Evolutionary conservation across 2,113 vertebrate genomes (phyloP).

Genomic region (Albula goreensis): DNA sequence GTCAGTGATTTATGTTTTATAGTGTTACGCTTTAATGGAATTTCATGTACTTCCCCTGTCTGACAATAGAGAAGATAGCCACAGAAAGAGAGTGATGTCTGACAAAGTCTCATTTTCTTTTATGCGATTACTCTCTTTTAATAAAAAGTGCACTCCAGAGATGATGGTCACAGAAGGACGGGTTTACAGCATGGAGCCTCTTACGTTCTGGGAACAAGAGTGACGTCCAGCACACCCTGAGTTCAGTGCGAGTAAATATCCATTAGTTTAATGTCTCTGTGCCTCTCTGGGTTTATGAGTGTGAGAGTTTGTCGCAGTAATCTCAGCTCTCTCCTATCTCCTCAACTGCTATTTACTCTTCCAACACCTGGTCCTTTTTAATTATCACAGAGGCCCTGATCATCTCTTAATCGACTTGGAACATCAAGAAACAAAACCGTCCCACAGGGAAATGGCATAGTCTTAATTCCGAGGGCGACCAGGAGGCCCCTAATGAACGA

Average conservation of each 20-base stretch:
- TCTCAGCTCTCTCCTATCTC: conserved; percentile 37
- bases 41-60: conserved; percentile 51
- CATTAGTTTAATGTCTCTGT: conserved; percentile 48
- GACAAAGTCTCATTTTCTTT: conserved; percentile 28
- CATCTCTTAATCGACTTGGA: conserved; percentile 60
- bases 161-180: neutral
- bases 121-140: conserved; percentile 18
- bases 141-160: neutral
- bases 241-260: conserved; percentile 43
- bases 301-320: conserved; percentile 50
- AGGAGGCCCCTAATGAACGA: conserved; percentile 58
- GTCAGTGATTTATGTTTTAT: conserved; percentile 57
- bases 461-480: conserved; percentile 56
- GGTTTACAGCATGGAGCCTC: neutral
- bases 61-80: conserved; percentile 47
- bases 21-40: conserved; percentile 58
- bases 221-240: conserved; percentile 27
- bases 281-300: conserved; percentile 46
- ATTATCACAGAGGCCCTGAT: conserved; percentile 52
- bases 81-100: conserved; percentile 36
- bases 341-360: conserved; percentile 51
- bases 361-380: conserved; percentile 61
- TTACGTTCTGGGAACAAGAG: neutral
- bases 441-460: conserved; percentile 34
- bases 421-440: conserved; percentile 56